A percentile compares a stretch with the other conserved stretches of the same genome.
Conservation (phyloP, 2,113 vertebrate species). For the human (Homo sapiens) region GRCh38 chr2:212068001-212068500, state of each 20-base stretch:
- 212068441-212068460: not conserved
- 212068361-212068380: not conserved
- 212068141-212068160: not conserved
- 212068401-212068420: not conserved
- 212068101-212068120: not conserved
- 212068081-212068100: not conserved
- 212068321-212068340: not conserved
- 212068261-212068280: not conserved
- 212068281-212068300: not conserved
- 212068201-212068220: not conserved
- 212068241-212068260: not conserved
- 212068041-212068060: not conserved
- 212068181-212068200: not conserved
- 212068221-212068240: not conserved
- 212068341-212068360: not conserved
- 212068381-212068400: not conserved
- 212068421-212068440: not conserved
- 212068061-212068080: not conserved
- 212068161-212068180: not conserved
- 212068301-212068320: not conserved
- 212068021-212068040: not conserved
- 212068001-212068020: not conserved
- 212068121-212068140: not conserved
- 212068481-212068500: not conserved
- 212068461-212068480: not conserved